Evolutionary conservation across 2,113 vertebrate genomes (phyloP), one percentile per base, ranked within the genome.

Genomic region (Atractosteus spatula): DNA sequence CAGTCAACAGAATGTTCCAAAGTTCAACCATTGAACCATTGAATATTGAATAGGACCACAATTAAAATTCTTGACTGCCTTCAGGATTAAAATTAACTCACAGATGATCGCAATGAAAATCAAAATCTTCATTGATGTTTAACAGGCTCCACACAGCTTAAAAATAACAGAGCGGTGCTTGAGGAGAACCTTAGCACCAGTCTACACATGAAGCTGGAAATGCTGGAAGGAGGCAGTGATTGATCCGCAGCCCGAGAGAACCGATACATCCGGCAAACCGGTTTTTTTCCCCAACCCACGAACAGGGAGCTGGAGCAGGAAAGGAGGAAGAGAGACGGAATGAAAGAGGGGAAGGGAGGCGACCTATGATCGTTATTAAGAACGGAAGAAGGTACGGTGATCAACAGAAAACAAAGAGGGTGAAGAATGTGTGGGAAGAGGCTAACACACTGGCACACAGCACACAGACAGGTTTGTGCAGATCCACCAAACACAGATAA

Each of bases 241-340:
- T 43, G n/a, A 3, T 8, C 6, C 14, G 69, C 56, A 29, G 3
- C 8, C 41, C 43, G 10, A 62, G 55, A 56, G 57, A 43, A 43
- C 56, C 1, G 47, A 62, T 11, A 29, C n/a, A 47, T n/a, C 42
- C 56, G 11, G 3, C 1, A 42, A 7, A 42, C 47, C 12, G 17
- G 69, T 51, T 62, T 71, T 11, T 71, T 71, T 71, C 13, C 29
- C 10, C 42, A 2, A 0, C 57, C 42, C 57, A 17, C 10, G 16
- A 45, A 71, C 44, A 70, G n/a, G 29, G 16, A 63, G 17, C 10
- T 57, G 11, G 3, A 70, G 68, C 55, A 70, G n/a, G 51, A 44
- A 8, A 62, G 17, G 56, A 47, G 69, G 42, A 42, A 8, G n/a
- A 16, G 69, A 41, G 56, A 63, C 65, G 59, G 47, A 66, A 8